Base-by-base conservation (phyloP, 1,140 invertebrate species). In the Drosophila kanapiae region DNA sequence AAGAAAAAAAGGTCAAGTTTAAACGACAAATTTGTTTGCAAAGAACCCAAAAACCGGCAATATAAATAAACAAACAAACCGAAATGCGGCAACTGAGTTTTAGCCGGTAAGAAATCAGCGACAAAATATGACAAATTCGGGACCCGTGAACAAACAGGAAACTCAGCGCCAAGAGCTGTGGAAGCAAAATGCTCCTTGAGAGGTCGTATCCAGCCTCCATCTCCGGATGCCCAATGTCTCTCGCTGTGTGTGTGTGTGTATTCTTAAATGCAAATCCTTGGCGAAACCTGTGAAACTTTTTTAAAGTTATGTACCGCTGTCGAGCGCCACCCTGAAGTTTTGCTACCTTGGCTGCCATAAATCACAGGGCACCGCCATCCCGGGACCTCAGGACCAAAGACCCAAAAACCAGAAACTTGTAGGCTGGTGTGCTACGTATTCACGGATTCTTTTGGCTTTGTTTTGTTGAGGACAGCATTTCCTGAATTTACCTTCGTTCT, bases 191-290 rank as follows among this genome's bases (percentile, higher is more conserved):
- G 75, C 75, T 77, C 60, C 71, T 76, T 77, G 56, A 77, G 75
- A 47, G 49, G 45, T 27, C 53, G 67, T 29, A 53, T 70, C 38
- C 29, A 29, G 18, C 18, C 47, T 16, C 57, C 57, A 33, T 6
- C 43, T 43, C 58, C 59, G 71, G 72, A 75, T 42, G 45, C 51
- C 54, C 45, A 29, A 42, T 56, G 29, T 48, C 42, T 67, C 47
- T n/a, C 7, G 11, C 10, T 7, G 7, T 10, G 3, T 16, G 9
- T 64, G 23, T 59, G 48, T 61, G 63, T 75, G 81, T 71, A 75
- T 68, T 90, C 78, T 56, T 56, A 84, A 90, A 90, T 90, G 85
- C 81, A 90, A 90, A 90, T 90, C 85, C 85, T 85, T 82, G 70
- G 67, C 75, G 13, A 90, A 90, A 76, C 78, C 81, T 72, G 80